phyloP scores from a whole-genome alignment of 2,888 invertebrate species.

The Lithophane socia region DNA sequence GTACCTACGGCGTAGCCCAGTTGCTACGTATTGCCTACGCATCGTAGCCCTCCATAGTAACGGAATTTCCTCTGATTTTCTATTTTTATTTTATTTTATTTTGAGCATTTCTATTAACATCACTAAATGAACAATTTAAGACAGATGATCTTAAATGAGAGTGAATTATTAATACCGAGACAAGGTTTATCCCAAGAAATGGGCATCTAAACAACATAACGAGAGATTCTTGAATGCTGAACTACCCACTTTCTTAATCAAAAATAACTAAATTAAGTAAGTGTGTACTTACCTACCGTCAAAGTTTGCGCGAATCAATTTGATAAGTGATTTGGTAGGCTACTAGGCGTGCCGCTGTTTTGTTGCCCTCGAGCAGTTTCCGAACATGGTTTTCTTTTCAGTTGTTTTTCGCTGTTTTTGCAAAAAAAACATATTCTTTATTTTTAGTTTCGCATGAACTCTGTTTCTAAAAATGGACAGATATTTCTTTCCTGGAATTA shows the following conservation, averaged over 20 bases:
- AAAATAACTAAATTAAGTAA: slow-evolving; percentile 58
- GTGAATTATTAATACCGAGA: background rate
- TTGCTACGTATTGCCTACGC: slow-evolving; percentile 17
- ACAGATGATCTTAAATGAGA: background rate
- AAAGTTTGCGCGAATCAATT: slow-evolving; percentile 58
- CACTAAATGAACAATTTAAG: background rate
- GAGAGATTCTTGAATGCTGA: slow-evolving; percentile 12
- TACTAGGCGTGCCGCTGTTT: slow-evolving; percentile 37
- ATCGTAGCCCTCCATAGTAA: no score
- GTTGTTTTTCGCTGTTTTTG: slow-evolving; percentile 37
- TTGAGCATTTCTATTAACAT: background rate
- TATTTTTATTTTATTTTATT: background rate
- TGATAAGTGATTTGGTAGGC: slow-evolving; percentile 24
- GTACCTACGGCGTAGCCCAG: slow-evolving; percentile 24
- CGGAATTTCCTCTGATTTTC: background rate
- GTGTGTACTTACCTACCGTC: slow-evolving; percentile 47
- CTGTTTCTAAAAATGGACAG: background rate
- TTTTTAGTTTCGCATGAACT: slow-evolving; percentile 30
- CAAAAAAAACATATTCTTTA: background rate
- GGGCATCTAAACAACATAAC: slow-evolving; percentile 5
- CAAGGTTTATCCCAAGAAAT: slow-evolving; percentile 10
- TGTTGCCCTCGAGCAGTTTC: slow-evolving; percentile 50
- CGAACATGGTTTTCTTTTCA: slow-evolving; percentile 47
- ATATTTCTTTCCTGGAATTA: background rate
- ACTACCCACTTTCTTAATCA: slow-evolving; percentile 44